phyloP scores from a whole-genome alignment of 2,113 vertebrate genomes.

The Ciconia stormi region DNA sequence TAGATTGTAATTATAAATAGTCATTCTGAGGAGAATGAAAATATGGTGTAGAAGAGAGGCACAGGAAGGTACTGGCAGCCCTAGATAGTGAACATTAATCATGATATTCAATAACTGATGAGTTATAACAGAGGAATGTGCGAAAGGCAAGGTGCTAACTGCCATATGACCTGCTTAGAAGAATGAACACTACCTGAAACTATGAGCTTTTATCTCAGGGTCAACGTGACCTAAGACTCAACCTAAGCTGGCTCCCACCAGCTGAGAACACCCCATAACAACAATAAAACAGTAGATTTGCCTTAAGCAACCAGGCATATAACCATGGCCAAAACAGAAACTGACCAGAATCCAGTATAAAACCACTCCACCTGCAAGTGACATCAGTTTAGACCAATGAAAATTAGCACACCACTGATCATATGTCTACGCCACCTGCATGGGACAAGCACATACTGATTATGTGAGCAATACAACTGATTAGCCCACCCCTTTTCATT shows the following conservation, averaged over 20 bases:
- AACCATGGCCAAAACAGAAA: not conserved
- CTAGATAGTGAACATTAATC: not conserved
- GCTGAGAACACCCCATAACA: not conserved
- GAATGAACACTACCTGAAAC: rapidly evolving
- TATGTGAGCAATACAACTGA: not conserved
- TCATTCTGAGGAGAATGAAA: not conserved
- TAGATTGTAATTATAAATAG: not conserved
- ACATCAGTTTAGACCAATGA: not conserved
- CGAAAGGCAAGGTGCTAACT: not conserved
- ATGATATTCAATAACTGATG: not conserved
- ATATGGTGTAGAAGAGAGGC: not conserved
- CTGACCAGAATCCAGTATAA: not conserved
- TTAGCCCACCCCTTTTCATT: not conserved
- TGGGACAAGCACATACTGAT: not conserved
- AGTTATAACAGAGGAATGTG: not conserved
- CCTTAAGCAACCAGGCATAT: not conserved
- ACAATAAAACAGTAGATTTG: not conserved
- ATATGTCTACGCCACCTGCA: not conserved
- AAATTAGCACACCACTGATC: not conserved
- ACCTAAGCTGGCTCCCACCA: not conserved
- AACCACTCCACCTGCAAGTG: not conserved
- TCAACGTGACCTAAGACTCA: rapidly evolving
- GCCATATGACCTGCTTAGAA: not conserved
- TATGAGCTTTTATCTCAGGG: not conserved
- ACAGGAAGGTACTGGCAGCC: not conserved